Percentiles rank a stretch among this genome's conserved stretches.
Conservation (phyloP, 2,888 invertebrate species). For the Strigamia maritima region DNA sequence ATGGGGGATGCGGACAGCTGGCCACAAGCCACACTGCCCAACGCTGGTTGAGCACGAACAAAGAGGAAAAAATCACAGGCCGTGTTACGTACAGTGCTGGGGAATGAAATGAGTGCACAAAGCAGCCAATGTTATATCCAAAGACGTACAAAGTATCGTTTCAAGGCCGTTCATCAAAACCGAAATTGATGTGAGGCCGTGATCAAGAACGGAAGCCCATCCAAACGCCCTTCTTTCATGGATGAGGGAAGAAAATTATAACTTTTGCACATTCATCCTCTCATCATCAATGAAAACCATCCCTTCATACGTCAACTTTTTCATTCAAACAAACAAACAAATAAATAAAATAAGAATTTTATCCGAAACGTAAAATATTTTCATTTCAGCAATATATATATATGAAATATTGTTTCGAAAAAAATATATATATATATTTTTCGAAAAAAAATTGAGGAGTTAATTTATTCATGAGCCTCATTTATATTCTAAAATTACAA, state of each 20-base stretch:
- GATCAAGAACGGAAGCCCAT: constrained; percentile 19
- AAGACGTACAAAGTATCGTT: constrained; percentile 1
- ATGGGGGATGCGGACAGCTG: constrained; percentile 26
- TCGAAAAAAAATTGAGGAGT: too few relatives aligned
- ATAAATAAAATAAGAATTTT: neutral
- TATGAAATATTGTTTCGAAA: too few relatives aligned
- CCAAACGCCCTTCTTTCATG: constrained; percentile 30
- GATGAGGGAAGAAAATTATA: constrained; percentile 22
- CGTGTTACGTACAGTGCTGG: constrained; percentile 6
- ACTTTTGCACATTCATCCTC: constrained; percentile 30
- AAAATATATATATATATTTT: too few relatives aligned
- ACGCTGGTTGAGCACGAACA: constrained; percentile 31
- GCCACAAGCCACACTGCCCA: constrained; percentile 29
- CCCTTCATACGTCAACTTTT: neutral
- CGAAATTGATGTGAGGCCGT: neutral
- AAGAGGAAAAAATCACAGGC: neutral
- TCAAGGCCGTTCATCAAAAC: neutral
- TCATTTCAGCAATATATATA: too few relatives aligned
- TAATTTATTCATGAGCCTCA: too few relatives aligned
- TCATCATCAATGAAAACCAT: constrained; percentile 19
- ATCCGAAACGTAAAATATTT: too few relatives aligned
- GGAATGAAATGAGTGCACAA: constrained; percentile 19
- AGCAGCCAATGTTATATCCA: neutral
- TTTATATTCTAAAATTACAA: too few relatives aligned
- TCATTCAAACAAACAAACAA: constrained; percentile 7